These are phyloP conservation scores for Quadroppia sp. DNA, from an alignment of 2,888 invertebrate species.

Conservation along the genomic window DNA sequence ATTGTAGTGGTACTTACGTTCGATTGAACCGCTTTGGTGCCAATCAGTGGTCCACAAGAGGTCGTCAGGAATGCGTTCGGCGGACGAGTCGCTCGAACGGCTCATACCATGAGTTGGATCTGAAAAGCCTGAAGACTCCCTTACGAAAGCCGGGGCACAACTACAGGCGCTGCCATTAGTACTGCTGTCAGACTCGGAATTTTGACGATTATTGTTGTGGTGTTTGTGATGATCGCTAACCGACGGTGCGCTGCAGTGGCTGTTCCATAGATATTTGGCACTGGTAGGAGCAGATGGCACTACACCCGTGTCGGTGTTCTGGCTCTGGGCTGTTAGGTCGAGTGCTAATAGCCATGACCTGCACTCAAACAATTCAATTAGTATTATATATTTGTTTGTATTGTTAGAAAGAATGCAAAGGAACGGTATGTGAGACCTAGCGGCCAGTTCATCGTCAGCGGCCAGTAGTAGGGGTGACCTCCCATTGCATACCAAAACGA, in stretches of 20 bases:
- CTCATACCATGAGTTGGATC: conserved; percentile 6
- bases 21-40: conserved; percentile 15
- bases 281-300: neutral
- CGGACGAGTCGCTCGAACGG: neutral
- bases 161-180: neutral
- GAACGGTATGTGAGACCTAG: conserved; percentile 13
- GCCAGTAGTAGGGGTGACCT: conserved; percentile 45
- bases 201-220: neutral
- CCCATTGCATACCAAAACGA: conserved; percentile 46
- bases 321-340: conserved; percentile 45
- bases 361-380: neutral
- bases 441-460: conserved; percentile 45
- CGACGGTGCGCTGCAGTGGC: neutral
- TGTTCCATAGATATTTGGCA: neutral
- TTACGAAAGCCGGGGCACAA: conserved; percentile 20
- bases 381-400: no score
- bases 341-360: conserved; percentile 46
- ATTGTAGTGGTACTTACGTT: neutral
- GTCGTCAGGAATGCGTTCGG: neutral
- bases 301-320: conserved; percentile 1
- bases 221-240: neutral
- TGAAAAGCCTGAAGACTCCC: conserved; percentile 17
- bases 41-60: conserved; percentile 20
- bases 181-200: conserved; percentile 19
- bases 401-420: no score